phyloP scores from a whole-genome alignment of 2,797 vertebrate species.

The Podarcis lilfordi region DNA sequence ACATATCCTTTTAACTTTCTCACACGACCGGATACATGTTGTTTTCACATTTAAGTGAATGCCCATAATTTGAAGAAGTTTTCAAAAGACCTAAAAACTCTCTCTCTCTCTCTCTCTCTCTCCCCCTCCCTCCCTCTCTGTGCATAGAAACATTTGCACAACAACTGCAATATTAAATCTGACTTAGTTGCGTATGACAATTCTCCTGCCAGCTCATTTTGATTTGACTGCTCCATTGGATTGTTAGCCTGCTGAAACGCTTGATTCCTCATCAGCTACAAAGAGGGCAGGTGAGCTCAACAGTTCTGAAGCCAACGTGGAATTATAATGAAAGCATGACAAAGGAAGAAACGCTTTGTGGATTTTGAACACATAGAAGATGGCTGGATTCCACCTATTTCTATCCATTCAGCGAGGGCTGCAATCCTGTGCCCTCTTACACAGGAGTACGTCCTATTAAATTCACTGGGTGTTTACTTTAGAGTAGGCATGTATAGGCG shows the following conservation, averaged over 20 bases:
- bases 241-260: not conserved
- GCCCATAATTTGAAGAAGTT: not conserved
- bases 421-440: not conserved
- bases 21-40: not conserved
- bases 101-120: not conserved
- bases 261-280: not conserved
- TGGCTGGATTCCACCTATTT: not conserved
- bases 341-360: not conserved
- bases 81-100: not conserved
- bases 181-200: not conserved
- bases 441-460: not conserved
- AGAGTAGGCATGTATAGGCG: not conserved
- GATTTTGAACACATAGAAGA: not conserved
- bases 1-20: not conserved
- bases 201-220: not conserved
- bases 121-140: too few relatives aligned
- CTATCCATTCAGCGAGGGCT: not conserved
- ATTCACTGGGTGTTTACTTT: not conserved
- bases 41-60: not conserved
- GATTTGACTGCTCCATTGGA: not conserved
- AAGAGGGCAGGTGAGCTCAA: not conserved
- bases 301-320: not conserved
- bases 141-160: not conserved
- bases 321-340: not conserved
- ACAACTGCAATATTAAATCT: not conserved